Base-by-base conservation (phyloP, 2,888 invertebrate genomes). In the Liopterus haemorrhoidalis region DNA sequence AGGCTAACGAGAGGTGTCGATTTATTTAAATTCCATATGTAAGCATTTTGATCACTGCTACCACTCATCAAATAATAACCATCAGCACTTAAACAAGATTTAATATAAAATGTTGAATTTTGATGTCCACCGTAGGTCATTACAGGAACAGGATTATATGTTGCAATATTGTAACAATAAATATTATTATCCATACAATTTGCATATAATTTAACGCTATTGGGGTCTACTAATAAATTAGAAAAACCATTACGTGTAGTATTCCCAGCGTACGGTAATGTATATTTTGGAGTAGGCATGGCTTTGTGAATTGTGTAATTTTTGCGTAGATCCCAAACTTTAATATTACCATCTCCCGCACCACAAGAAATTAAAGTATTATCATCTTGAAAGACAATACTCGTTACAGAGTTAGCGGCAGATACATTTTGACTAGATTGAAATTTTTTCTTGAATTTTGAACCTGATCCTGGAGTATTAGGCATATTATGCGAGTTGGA, bases 161-260 rank as follows among this genome's bases (percentile, higher is more conserved):
- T 78, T 2, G 79, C 72, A 40, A 89, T 69, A 63, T 92, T 88
- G 64, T 85, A 93, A 61, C 85, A 81, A 64, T 92, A 92, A 49
- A 94, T 85, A 33, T 79, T 79, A 61, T 83, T 81, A 64, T 92
- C 90, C 75, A 89, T 83, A 65, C 91, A 91, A 66, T 82, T 90
- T 5, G 88, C 92, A 68, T 85, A 93, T 3, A 93, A 67, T 16
- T 76, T 75, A 22, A 79, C 70, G 18, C 79, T 70, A 2, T 78
- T 71, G 6, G 80, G 79, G 63, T 91, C 85, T 46, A 91, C 71
- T 12, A 82, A 67, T 8, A 94, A 68, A 60, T 85, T 85, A 4
- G 90, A 85, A 64, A 83, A 88, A 1, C 87, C 88, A 53, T 76
- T 78, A 57, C 76, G 74, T 1, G 79, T 75, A 12, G 82, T 84